These are phyloP conservation scores for Isoperla grammatica DNA, from an alignment of 2,888 invertebrate genomes.

Conservation along the genomic window DNA sequence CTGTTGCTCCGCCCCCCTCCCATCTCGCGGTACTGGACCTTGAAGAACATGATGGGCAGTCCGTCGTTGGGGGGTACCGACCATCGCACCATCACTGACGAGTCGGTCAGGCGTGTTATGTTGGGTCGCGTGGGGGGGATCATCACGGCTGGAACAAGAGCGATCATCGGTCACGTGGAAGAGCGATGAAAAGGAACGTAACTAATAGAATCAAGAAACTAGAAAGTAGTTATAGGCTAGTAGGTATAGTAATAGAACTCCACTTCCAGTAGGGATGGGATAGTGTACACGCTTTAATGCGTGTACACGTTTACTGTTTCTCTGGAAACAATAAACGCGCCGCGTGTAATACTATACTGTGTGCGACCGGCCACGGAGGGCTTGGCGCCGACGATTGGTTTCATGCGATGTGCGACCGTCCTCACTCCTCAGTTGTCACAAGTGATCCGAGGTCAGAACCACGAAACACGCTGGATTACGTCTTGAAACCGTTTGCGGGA, in stretches of 20 bases:
- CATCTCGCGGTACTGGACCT: constrained; percentile 70
- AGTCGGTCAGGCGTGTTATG: constrained; percentile 79
- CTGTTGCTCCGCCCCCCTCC: constrained; percentile 36
- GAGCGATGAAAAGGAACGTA: constrained; percentile 31
- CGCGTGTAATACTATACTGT: too few species aligned
- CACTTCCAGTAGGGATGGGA: too few species aligned
- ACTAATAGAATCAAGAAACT: constrained; percentile 34
- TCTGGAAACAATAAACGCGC: too few species aligned
- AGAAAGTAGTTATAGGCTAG: not conserved
- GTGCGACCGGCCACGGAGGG: too few species aligned
- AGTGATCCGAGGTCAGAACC: too few species aligned
- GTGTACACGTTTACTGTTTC: too few species aligned
- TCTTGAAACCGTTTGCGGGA: too few species aligned
- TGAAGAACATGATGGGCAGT: constrained; percentile 80
- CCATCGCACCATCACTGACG: constrained; percentile 92
- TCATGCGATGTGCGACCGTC: too few species aligned
- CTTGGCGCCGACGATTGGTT: too few species aligned
- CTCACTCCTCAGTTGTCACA: too few species aligned
- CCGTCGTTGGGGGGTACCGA: constrained; percentile 74
- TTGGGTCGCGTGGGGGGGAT: constrained; percentile 84
- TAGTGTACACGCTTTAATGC: too few species aligned
- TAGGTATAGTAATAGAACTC: not conserved
- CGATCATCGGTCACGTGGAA: constrained; percentile 34
- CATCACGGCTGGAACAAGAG: constrained; percentile 48
- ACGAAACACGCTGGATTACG: too few species aligned